phyloP scores from a whole-genome alignment of 2,113 vertebrate genomes.

The Hippoglossus stenolepis region DNA sequence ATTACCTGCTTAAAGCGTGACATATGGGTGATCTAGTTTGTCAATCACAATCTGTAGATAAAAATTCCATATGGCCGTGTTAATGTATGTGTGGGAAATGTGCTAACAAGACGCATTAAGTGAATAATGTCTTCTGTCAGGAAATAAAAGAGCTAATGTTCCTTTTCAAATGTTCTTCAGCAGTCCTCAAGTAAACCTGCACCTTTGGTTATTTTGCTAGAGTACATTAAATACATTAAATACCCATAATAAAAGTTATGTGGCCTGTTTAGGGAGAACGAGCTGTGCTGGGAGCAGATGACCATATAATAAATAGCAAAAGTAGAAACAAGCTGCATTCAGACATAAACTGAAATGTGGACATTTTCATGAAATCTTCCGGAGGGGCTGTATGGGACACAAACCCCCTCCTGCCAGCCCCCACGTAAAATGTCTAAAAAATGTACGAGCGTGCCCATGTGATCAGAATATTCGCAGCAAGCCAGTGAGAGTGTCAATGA shows the following conservation, averaged over 20 bases:
- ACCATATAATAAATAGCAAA: not conserved
- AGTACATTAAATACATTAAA: not conserved
- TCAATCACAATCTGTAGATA: not conserved
- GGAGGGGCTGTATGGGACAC: too few species aligned
- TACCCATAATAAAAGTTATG: not conserved
- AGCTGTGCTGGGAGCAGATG: not conserved
- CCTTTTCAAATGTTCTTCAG: not conserved
- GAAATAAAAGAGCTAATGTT: not conserved
- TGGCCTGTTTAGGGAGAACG: not conserved
- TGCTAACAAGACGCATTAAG: not conserved
- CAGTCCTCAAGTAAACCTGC: not conserved
- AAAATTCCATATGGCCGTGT: not conserved
- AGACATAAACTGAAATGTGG: not conserved
- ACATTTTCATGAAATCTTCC: too few species aligned
- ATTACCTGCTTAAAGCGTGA: not conserved
- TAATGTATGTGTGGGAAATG: not conserved
- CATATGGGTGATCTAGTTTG: not conserved
- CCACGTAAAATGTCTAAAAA: too few species aligned
- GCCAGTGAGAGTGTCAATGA: not conserved
- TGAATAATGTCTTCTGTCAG: not conserved
- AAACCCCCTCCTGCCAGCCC: too few species aligned
- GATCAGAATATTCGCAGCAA: not conserved
- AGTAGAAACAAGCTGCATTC: not conserved
- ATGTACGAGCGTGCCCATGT: not conserved
- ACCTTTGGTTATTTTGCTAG: not conserved